phyloP scores from a whole-genome alignment of 2,888 invertebrate genomes.

The Ennomos erosarius region DNA sequence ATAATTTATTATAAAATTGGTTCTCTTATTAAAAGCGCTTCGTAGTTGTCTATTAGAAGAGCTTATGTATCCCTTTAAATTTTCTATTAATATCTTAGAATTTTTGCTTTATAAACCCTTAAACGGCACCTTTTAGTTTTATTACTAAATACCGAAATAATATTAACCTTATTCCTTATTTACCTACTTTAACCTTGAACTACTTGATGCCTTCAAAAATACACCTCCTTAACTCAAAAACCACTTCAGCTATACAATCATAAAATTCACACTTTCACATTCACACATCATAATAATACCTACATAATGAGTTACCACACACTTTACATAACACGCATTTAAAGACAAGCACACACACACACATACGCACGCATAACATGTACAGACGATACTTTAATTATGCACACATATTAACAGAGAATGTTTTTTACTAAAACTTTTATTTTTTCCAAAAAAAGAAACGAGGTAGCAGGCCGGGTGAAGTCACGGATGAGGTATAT shows the following conservation, averaged over 20 bases:
- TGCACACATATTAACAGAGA: slow-evolving; percentile 76
- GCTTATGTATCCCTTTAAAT: slow-evolving; percentile 66
- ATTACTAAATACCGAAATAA: slow-evolving; percentile 17
- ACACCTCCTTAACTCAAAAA: too few species aligned
- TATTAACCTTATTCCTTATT: slow-evolving; percentile 13
- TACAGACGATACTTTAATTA: slow-evolving; percentile 47
- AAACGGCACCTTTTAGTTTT: slow-evolving; percentile 31
- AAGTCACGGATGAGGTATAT: slow-evolving; percentile 90
- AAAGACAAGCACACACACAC: slow-evolving; percentile 37
- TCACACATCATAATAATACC: slow-evolving; percentile 26
- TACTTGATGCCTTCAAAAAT: slow-evolving; percentile 3
- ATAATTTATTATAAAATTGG: slow-evolving; percentile 22
- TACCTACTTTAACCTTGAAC: slow-evolving; percentile 15
- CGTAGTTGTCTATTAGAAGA: slow-evolving; percentile 68
- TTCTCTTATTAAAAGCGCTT: slow-evolving; percentile 62
- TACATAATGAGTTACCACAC: slow-evolving; percentile 7
- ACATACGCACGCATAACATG: slow-evolving; percentile 48
- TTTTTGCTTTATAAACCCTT: slow-evolving; percentile 37
- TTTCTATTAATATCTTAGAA: slow-evolving; percentile 37
- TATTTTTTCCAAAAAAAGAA: slow-evolving; percentile 86
- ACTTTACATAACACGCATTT: slow-evolving; percentile 34
- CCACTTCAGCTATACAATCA: too few species aligned
- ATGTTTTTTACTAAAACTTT: slow-evolving; percentile 78
- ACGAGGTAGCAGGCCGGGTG: slow-evolving; percentile 92
- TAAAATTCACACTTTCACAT: slow-evolving; percentile 9